Evolutionary conservation across 64 coral and sea anemone genomes (phyloP), one percentile per base, ranked within the genome.

Genomic region (Montipora cactus): DNA sequence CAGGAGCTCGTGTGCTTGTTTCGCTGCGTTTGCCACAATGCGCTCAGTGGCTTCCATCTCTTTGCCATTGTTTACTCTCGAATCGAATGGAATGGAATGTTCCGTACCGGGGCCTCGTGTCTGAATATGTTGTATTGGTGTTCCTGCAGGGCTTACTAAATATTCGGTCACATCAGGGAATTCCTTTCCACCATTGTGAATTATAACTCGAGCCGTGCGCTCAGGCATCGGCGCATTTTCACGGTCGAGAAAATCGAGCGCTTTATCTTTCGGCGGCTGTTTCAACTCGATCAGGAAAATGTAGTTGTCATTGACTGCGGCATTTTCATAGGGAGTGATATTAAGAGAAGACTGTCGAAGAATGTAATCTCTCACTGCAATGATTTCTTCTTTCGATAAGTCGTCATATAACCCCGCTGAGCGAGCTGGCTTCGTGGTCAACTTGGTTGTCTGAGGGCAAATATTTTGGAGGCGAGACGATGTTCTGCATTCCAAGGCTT

Each of bases 201-300:
- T 62, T 14, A 98, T 67, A 5, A 85, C 96, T 8, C 68, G 20
- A 44, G 96, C 96, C 66, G 68, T 59, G 4, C 96, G 67, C 5
- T 52, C 52, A 44, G 96, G 96, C 11, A 73, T 95, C 2, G 18
- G 37, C 14, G 74, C 90, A 10, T 87, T 59, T 45, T 79, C 71
- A 28, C 67, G 62, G 48, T 98, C 93, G 11, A 98, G 90, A 18
- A 79, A 95, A 8, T 83, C 67, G 0, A 98, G 47, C 0, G 89
- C 93, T 0, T 45, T 37, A 49, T 92, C 61, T 87, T 98, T 98
- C 13, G 79, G 44, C 8, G 96, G 96, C 52, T 49, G 72, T 14
- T 92, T 78, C 5, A 98, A 44, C 81, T 98, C 79, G 18, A 98
- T 95, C 61, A 95, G 52, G 74, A 84, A 92, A 49, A 98, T 95